Percentiles rank a stretch among this genome's conserved stretches.
phyloP scores from a whole-genome alignment of 2,888 invertebrate species.

The Eupeodes latifasciatus region DNA sequence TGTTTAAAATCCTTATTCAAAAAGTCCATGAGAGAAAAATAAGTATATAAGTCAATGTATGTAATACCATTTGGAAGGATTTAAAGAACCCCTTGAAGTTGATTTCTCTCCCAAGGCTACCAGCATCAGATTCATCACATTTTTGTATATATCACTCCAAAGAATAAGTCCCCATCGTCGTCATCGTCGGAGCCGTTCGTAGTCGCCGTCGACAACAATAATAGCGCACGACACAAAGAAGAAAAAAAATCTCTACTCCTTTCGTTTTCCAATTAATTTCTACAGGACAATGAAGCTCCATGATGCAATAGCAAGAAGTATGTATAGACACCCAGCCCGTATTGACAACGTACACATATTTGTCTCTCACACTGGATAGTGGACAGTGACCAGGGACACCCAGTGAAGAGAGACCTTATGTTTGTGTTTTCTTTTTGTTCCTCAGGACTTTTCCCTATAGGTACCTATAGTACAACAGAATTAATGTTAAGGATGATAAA shows the following conservation, averaged over 20 bases:
- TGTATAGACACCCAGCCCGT: neutral
- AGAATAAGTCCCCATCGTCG: constrained; percentile 1
- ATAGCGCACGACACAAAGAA: neutral
- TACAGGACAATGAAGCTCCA: constrained; percentile 47
- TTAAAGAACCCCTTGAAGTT: neutral
- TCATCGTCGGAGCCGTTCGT: no score
- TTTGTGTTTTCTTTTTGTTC: neutral
- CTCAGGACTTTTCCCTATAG: neutral
- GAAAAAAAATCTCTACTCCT: neutral
- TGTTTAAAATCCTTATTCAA: neutral
- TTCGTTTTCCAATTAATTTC: constrained; percentile 65
- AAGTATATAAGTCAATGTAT: neutral
- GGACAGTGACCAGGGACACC: neutral
- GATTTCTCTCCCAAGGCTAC: neutral
- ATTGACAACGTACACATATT: constrained; percentile 29
- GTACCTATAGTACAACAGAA: neutral
- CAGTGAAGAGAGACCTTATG: neutral
- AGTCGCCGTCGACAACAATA: neutral
- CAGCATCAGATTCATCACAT: constrained; percentile 16
- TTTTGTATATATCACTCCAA: constrained; percentile 8
- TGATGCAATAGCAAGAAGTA: neutral
- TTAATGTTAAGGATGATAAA: neutral
- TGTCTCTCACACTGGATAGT: constrained; percentile 3
- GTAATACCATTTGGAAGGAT: neutral
- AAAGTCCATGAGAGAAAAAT: neutral